Evolutionary conservation across 2,113 vertebrate species (phyloP), one percentile per base, ranked within the genome.

Genomic region (Charina bottae): DNA sequence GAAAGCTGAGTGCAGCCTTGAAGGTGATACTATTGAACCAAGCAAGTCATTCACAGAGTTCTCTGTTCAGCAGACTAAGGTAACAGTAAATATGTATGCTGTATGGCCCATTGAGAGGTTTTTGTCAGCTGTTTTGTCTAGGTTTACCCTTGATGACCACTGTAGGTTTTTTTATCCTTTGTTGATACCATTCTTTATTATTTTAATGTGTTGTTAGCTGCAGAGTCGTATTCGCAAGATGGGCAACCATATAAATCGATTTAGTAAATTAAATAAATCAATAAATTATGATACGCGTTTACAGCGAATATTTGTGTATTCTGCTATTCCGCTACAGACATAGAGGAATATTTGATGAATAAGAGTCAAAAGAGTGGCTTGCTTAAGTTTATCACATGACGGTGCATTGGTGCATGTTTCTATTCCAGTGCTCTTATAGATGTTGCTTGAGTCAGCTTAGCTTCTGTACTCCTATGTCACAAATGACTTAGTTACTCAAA

Each of bases 1-100:
- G 86, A 95, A 94, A 95, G 83, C 1, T 6, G 90, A 92, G 13
- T 89, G 21, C 0, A 24, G 49, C 72, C 88, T 56, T 93, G 85
- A 78, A 0, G 0, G 91, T 49, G 3, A 0, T 5, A 87, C 17
- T 83, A 56, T 91, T 88, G 95, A 95, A 89, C 88, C 93, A 93
- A 91, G 89, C n/a, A 90, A 94, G 8, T 17, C 85, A 91, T 62
- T 92, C 72, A 89, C 90, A 42, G 90, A 95, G 64, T 55, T 89
- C 28, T 12, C 28, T 26, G 55, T 87, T n/a, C 68, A 93, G 92
- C 92, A 97, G 21, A 72, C 88, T 62, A 49, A 91, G 83, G 83
- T 94, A 92, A 95, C 93, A 95, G 94, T 97, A 96, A 60, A 33
- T 26, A 83, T 72, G 33, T 68, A 13, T 33, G 64, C 64, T 72